Evolutionary conservation across 2,113 vertebrate species (phyloP).

Genomic region (Centropus unirufus): DNA sequence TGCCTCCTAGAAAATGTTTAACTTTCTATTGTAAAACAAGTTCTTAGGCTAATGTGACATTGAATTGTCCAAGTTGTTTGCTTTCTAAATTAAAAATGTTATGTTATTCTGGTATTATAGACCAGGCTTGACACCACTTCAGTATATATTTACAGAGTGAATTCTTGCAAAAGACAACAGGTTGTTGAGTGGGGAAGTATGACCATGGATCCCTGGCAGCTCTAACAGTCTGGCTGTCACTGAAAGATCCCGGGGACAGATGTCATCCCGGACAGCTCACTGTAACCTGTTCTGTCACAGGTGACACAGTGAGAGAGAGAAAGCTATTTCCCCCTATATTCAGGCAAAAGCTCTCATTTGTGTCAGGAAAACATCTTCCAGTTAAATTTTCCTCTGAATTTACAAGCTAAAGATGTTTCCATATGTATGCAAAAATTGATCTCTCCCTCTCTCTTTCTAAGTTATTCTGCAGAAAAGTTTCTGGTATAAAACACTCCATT

Average conservation of each 20-base stretch:
- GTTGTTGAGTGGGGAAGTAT: background rate
- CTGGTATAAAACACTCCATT: background rate
- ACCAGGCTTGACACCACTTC: background rate
- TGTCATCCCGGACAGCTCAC: background rate
- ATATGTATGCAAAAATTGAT: background rate
- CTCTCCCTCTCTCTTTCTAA: background rate
- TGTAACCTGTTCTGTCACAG: background rate
- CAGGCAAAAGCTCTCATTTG: background rate
- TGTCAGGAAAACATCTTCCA: background rate
- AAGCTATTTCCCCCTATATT: background rate
- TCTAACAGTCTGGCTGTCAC: background rate
- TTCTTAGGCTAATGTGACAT: background rate
- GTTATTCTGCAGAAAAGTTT: background rate
- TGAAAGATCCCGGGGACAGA: background rate
- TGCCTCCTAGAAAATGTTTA: background rate
- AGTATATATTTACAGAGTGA: background rate
- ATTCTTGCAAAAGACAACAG: background rate
- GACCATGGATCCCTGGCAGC: background rate
- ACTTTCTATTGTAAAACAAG: background rate
- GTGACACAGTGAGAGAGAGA: background rate
- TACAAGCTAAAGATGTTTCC: background rate
- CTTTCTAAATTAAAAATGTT: background rate
- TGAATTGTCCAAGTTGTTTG: background rate
- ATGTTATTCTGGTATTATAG: background rate
- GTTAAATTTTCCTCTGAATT: background rate